These are phyloP conservation scores for Centropristis striata DNA, from an alignment of 2,113 vertebrate genomes.

Conservation along the genomic window DNA sequence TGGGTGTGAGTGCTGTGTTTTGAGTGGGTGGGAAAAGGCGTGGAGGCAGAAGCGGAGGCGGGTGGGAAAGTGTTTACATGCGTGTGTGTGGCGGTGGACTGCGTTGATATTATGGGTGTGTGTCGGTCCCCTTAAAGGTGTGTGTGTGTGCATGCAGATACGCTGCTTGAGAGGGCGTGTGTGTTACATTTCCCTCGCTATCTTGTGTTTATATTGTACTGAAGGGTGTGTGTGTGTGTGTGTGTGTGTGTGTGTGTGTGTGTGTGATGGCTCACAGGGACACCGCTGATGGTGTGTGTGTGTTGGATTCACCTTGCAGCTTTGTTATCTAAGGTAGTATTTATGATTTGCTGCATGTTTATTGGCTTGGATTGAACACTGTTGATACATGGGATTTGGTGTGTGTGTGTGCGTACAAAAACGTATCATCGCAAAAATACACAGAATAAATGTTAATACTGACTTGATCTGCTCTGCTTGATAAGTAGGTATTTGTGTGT, in stretches of 20 bases:
- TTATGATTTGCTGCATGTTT: constrained; percentile 6
- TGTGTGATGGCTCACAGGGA: neutral
- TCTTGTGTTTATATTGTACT: constrained; percentile 42
- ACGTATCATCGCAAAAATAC: neutral
- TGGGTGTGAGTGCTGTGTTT: constrained; percentile 44
- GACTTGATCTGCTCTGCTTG: neutral
- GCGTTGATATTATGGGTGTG: constrained; percentile 61
- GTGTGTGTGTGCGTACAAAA: constrained; percentile 7
- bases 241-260: constrained; percentile 37
- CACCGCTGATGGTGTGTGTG: constrained; percentile 38
- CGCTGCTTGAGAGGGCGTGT: constrained; percentile 7
- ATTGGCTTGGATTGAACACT: neutral
- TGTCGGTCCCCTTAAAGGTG: constrained; percentile 42
- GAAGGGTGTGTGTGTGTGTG: constrained; percentile 41
- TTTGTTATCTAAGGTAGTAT: constrained; percentile 46
- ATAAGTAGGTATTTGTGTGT: neutral
- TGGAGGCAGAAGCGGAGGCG: constrained; percentile 38
- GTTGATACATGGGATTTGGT: constrained; percentile 9
- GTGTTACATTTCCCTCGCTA: constrained; percentile 8
- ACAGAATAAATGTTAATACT: neutral
- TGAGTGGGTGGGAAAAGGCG: constrained; percentile 63
- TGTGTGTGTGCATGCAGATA: constrained; percentile 48
- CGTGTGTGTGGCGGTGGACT: constrained; percentile 51
- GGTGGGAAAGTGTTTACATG: constrained; percentile 69
- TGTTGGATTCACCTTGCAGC: constrained; percentile 65